Conservation (phyloP, 2,113 vertebrate genomes). For the Cyanoliseus patagonus region DNA sequence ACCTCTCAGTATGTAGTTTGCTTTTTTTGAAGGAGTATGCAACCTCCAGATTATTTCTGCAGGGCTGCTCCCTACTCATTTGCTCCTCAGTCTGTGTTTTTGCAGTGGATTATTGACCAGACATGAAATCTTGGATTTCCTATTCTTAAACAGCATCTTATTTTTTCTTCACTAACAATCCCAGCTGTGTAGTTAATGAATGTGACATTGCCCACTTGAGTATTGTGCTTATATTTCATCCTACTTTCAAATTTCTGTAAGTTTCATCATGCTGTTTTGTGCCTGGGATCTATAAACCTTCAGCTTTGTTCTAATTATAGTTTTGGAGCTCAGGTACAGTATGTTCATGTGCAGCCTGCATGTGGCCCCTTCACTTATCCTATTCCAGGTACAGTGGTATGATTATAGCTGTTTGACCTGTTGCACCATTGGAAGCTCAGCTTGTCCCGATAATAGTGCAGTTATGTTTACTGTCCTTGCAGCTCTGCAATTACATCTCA, state of each 20-base stretch:
- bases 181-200: background rate
- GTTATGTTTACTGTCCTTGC: conserved; percentile 69
- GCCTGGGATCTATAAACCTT: background rate
- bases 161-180: background rate
- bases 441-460: conserved; percentile 28
- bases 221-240: background rate
- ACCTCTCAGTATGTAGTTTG: background rate
- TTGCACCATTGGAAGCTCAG: conserved; percentile 45
- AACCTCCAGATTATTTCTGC: background rate
- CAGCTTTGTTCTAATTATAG: conserved; percentile 17
- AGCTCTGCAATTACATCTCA: conserved; percentile 45
- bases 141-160: background rate
- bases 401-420: conserved; percentile 41
- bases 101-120: background rate
- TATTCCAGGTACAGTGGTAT: background rate
- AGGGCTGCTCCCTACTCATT: background rate
- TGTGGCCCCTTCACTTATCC: background rate
- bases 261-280: background rate
- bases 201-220: background rate
- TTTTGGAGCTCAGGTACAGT: conserved; percentile 18
- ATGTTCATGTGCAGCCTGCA: conserved; percentile 14
- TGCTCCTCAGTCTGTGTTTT: background rate
- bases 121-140: background rate
- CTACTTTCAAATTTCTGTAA: background rate
- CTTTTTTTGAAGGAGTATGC: background rate